Conservation (phyloP, 1,140 invertebrate species). For the Oppia nitens region DNA sequence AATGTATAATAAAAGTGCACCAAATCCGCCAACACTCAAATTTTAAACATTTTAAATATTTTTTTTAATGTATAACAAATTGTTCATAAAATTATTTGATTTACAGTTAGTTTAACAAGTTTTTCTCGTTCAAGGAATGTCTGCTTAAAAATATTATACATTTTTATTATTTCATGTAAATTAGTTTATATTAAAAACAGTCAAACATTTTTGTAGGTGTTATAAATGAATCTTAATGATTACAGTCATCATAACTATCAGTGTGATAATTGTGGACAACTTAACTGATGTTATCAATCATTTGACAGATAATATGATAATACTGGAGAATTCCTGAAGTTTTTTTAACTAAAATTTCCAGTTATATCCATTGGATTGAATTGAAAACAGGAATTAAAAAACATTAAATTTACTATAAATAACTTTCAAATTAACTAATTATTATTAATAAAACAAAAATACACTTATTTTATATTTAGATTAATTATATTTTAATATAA, state of each 20-base stretch:
- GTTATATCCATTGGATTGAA: slow-evolving; percentile 67
- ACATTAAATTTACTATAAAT: too few relatives aligned
- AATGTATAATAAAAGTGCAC: background rate
- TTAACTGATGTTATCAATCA: slow-evolving; percentile 52
- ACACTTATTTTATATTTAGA: too few relatives aligned
- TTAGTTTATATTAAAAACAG: too few relatives aligned
- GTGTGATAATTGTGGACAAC: slow-evolving; percentile 56
- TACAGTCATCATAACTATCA: slow-evolving; percentile 72
- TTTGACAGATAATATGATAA: slow-evolving; percentile 79
- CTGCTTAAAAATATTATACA: slow-evolving; percentile 44
- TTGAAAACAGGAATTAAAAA: background rate
- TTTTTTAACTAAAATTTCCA: slow-evolving; percentile 66
- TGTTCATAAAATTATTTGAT: too few relatives aligned
- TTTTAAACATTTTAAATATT: too few relatives aligned
- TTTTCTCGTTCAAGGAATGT: background rate
- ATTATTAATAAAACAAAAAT: too few relatives aligned
- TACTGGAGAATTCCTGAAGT: slow-evolving; percentile 76
- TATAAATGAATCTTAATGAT: slow-evolving; percentile 62
- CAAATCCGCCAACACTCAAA: background rate
- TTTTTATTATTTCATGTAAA: slow-evolving; percentile 36
- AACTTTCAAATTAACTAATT: too few relatives aligned
- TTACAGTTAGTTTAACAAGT: background rate
- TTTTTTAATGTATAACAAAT: too few relatives aligned
- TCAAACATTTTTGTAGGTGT: slow-evolving; percentile 45
- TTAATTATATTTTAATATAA: too few relatives aligned